phyloP scores from a whole-genome alignment of 2,797 vertebrate species.

The Chloroceryle inda region DNA sequence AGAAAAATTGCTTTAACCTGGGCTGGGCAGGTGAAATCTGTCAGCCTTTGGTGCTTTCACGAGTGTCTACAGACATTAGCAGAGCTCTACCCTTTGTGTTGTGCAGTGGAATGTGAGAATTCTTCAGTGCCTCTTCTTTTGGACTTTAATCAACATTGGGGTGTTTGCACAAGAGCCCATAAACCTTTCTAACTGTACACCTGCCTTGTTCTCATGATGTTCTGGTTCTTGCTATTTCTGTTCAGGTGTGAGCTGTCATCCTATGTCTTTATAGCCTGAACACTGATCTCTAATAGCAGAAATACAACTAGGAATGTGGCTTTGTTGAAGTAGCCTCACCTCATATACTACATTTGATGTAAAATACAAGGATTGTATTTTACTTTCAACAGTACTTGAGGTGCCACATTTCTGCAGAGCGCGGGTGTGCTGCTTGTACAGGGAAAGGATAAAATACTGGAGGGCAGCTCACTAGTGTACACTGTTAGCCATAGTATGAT shows the following conservation, averaged over 20 bases:
- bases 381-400: background rate
- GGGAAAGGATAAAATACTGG: background rate
- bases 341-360: background rate
- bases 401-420: background rate
- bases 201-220: background rate
- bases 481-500: background rate
- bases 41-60: conserved; percentile 17
- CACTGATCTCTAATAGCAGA: background rate
- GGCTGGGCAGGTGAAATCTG: background rate
- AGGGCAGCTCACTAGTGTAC: background rate
- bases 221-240: background rate
- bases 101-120: background rate
- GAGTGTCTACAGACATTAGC: conserved; percentile 23
- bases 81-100: conserved; percentile 1
- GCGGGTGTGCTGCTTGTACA: background rate
- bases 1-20: conserved; percentile 50
- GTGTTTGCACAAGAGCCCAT: background rate
- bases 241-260: background rate
- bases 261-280: background rate
- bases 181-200: background rate
- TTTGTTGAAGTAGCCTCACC: background rate
- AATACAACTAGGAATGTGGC: background rate
- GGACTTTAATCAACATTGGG: background rate
- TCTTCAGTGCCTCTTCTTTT: conserved; percentile 13
- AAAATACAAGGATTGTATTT: background rate